Conservation (phyloP, 2,113 vertebrate genomes). For the Australoheros scitulus region DNA sequence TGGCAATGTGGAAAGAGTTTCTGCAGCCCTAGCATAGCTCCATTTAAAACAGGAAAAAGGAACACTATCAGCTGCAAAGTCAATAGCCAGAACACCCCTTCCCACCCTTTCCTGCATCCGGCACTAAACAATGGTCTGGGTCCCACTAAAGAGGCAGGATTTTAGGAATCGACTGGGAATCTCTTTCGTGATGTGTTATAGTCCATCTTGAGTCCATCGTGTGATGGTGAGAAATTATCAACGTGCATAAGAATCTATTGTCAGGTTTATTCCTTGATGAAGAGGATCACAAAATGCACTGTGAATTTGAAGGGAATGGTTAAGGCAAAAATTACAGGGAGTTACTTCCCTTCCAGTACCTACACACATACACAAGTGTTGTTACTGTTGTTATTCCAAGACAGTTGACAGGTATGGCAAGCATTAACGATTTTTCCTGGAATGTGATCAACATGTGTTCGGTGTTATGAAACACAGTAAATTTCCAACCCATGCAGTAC, state of each 20-base stretch:
- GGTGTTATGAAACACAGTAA: neutral
- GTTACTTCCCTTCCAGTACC: neutral
- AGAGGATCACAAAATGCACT: neutral
- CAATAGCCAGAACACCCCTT: slow-evolving; percentile 55
- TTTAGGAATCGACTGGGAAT: slow-evolving; percentile 28
- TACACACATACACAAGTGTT: neutral
- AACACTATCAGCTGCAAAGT: slow-evolving; percentile 61
- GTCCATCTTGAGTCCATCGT: neutral
- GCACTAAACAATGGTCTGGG: slow-evolving; percentile 72
- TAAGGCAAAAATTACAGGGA: neutral
- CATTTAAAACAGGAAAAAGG: slow-evolving; percentile 77
- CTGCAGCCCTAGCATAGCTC: slow-evolving; percentile 25
- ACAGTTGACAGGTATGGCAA: neutral
- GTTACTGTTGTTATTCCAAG: neutral
- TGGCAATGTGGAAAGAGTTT: neutral
- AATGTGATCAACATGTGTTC: neutral
- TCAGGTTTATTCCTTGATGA: neutral
- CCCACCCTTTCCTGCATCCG: slow-evolving; percentile 86
- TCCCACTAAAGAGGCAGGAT: slow-evolving; percentile 27
- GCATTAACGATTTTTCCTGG: neutral
- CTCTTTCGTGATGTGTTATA: neutral
- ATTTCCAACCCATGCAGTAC: neutral
- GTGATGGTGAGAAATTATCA: neutral
- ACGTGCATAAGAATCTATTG: slow-evolving; percentile 1
- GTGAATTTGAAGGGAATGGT: neutral